phyloP scores from a whole-genome alignment of 2,888 invertebrate species.

The Onchidella celtica region DNA sequence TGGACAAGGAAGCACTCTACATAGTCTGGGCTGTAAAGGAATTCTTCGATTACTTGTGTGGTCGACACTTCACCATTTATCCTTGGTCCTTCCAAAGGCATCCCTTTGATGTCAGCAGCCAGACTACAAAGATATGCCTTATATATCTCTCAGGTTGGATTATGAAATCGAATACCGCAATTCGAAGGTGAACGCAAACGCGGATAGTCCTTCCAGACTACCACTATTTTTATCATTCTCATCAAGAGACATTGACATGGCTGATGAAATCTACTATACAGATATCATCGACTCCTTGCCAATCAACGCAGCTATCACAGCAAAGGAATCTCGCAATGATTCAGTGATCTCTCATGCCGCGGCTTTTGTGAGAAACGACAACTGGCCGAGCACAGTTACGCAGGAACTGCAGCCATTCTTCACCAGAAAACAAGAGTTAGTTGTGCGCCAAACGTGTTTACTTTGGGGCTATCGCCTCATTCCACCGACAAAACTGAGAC shows the following conservation, averaged over 20 bases:
- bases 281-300: neutral
- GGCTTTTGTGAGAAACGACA: neutral
- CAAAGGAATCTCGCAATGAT: neutral
- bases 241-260: neutral
- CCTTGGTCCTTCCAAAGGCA: neutral
- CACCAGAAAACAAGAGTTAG: neutral
- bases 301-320: neutral
- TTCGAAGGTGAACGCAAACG: neutral
- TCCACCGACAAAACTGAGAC: neutral
- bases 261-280: neutral
- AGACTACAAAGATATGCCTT: neutral
- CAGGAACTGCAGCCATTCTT: neutral
- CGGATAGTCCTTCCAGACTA: neutral
- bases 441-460: neutral
- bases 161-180: neutral
- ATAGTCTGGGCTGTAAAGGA: too few relatives aligned
- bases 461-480: neutral
- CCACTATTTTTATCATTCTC: neutral
- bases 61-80: neutral
- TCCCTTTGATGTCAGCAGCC: neutral
- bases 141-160: neutral
- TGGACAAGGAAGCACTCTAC: conserved; percentile 32
- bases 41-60: too few relatives aligned
- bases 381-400: neutral
- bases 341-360: neutral